phyloP scores from a whole-genome alignment of 2,797 vertebrate species.

The Otolemur crassicaudatus region DNA sequence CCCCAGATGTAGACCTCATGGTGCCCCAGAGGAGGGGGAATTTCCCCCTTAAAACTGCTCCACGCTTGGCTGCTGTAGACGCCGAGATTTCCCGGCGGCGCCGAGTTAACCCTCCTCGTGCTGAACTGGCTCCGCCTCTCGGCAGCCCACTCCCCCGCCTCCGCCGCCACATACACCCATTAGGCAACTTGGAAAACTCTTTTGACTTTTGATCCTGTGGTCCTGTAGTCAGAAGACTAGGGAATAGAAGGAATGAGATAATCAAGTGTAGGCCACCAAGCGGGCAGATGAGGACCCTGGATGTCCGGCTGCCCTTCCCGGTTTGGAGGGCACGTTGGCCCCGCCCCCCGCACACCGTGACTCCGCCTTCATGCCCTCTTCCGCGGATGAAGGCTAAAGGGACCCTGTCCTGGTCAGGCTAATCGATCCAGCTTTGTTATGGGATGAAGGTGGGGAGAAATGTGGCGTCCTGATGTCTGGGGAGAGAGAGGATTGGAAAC shows the following conservation, averaged over 20 bases:
- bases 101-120: conserved; percentile 73
- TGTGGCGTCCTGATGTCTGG: background rate
- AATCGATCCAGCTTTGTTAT: background rate
- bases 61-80: conserved; percentile 59
- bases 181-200: background rate
- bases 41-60: conserved; percentile 76
- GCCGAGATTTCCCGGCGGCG: conserved; percentile 66
- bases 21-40: conserved; percentile 75
- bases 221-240: background rate
- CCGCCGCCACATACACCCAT: background rate
- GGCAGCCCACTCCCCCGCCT: background rate
- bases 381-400: background rate
- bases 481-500: background rate
- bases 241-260: background rate
- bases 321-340: background rate
- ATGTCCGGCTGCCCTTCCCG: background rate
- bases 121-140: conserved; percentile 64
- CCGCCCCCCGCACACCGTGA: conserved; percentile 1
- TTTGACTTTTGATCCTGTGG: conserved; percentile 39
- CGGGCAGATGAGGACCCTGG: background rate
- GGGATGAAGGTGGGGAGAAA: background rate
- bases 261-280: background rate
- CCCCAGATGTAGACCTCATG: conserved; percentile 76
- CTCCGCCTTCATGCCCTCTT: background rate
- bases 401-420: background rate